Evolutionary conservation across 1,140 invertebrate genomes (phyloP), one percentile per base, ranked within the genome.

Genomic region (Glossosoma conforme): DNA sequence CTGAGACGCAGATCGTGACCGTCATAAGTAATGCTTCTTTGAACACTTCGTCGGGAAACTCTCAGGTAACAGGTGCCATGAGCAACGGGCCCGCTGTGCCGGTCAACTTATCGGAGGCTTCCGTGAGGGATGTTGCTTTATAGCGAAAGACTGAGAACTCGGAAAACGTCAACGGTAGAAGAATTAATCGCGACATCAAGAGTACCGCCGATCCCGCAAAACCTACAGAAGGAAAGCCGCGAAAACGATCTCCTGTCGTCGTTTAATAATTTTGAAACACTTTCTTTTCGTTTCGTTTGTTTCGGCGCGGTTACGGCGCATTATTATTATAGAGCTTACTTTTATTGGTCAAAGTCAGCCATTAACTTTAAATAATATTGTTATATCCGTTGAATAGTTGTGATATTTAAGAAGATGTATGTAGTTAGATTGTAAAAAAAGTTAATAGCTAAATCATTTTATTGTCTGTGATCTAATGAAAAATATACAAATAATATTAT

Each of bases 91-190:
- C 56, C 10, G 35, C 56, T 3, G 42, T 54, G 4, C 51, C 51
- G 10, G 8, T 41, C n/a, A 54, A 51, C 40, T 22, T 54, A 18
- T 11, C 46, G 11, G 51, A 58, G 18, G 28, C 25, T 19, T 43
- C 56, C 13, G 36, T 54, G 32, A 50, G 32, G 24, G 56, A 58
- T 20, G 41, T 58, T 10, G 56, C 56, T 42, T 58, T 58, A 58
- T 58, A 58, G 56, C 56, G 38, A 32, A 58, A 54, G 43, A 49
- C 40, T 14, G 42, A 37, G 11, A 20, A 33, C 22, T 10, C 18
- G 13, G 32, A 25, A 18, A 20, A 44, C 10, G 30, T 9, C n/a
- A 35, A 32, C 13, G 41, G 15, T 21, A 36, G 15, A 14, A 19
- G 28, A 25, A 40, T 42, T 25, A 52, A 14, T 30, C 15, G 20